phyloP scores from a whole-genome alignment of 2,888 invertebrate genomes.

The Tinea semifulvella region DNA sequence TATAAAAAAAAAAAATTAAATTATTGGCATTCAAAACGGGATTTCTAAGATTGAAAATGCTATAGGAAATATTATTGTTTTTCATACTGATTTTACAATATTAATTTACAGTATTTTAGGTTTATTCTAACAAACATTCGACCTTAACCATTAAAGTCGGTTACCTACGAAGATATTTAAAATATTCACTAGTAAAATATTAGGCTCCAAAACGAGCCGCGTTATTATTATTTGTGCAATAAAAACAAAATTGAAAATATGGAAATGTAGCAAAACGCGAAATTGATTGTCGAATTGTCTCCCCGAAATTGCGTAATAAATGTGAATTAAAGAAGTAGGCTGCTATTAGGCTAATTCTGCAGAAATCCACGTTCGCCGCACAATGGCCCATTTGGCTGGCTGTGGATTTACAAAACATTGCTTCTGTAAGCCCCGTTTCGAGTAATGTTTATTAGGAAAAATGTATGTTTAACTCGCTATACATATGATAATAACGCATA shows the following conservation, averaged over 20 bases:
- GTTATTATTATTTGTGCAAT: constrained; percentile 12
- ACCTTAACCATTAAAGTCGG: no score
- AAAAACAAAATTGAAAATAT: constrained; percentile 13
- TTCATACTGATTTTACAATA: no score
- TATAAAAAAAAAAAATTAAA: no score
- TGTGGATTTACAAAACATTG: constrained; percentile 51
- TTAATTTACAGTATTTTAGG: no score
- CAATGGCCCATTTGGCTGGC: constrained; percentile 50
- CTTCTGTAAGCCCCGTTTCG: constrained; percentile 36
- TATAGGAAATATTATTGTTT: no score
- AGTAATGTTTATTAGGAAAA: constrained; percentile 58
- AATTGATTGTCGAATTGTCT: constrained; percentile 10
- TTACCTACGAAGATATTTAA: no score
- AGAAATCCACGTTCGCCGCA: constrained; percentile 44
- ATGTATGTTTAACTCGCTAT: constrained; percentile 35
- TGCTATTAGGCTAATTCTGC: constrained; percentile 51
- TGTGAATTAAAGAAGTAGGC: constrained; percentile 48
- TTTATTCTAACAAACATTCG: no score
- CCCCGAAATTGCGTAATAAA: constrained; percentile 24
- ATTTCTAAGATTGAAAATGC: no score
- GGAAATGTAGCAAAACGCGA: constrained; percentile 8
- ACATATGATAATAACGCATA: no score
- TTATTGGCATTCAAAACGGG: no score
- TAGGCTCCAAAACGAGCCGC: constrained; percentile 25
- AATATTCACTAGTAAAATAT: constrained; percentile 51